A percentile compares a stretch with the other conserved stretches of the same genome.
These are phyloP conservation scores for Scaptomyza graminum DNA, from an alignment of 1,140 invertebrate genomes.

Conservation along the genomic window DNA sequence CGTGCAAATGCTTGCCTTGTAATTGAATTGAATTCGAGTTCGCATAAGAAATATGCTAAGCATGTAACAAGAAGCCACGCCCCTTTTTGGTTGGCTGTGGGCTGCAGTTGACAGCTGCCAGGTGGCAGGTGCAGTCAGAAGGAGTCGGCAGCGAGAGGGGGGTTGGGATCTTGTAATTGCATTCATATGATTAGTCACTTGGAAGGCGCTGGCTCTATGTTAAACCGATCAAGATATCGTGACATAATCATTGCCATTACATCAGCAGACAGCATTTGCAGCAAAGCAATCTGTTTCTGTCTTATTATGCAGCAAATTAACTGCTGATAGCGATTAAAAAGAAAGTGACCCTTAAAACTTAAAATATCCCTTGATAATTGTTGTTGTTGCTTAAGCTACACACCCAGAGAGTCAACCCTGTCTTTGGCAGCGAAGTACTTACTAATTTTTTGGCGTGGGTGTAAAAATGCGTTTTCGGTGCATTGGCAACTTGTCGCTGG, in stretches of 20 bases:
- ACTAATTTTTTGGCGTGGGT: no score
- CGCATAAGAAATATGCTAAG: constrained; percentile 69
- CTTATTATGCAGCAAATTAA: constrained; percentile 22
- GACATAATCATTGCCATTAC: constrained; percentile 72
- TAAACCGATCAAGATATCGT: constrained; percentile 49
- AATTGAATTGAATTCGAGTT: constrained; percentile 71
- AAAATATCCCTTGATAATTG: no score
- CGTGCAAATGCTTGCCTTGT: constrained; percentile 49
- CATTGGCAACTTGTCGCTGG: no score
- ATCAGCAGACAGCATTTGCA: constrained; percentile 50
- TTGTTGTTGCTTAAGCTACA: no score
- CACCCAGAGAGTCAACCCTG: no score
- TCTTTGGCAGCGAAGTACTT: no score
- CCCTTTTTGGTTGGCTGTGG: constrained; percentile 18
- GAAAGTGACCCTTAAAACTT: no score
- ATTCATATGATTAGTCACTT: constrained; percentile 36
- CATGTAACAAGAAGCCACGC: constrained; percentile 45
- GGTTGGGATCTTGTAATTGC: neutral
- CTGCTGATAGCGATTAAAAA: no score
- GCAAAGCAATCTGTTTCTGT: constrained; percentile 26
- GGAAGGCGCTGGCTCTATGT: constrained; percentile 32
- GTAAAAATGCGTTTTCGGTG: no score
- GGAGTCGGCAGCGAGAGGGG: neutral
- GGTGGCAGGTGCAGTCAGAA: constrained; percentile 46
- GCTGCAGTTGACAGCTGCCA: constrained; percentile 51